These are phyloP conservation scores for Drosophila elegans DNA, from an alignment of 1,140 invertebrate genomes.

Conservation along the genomic window DNA sequence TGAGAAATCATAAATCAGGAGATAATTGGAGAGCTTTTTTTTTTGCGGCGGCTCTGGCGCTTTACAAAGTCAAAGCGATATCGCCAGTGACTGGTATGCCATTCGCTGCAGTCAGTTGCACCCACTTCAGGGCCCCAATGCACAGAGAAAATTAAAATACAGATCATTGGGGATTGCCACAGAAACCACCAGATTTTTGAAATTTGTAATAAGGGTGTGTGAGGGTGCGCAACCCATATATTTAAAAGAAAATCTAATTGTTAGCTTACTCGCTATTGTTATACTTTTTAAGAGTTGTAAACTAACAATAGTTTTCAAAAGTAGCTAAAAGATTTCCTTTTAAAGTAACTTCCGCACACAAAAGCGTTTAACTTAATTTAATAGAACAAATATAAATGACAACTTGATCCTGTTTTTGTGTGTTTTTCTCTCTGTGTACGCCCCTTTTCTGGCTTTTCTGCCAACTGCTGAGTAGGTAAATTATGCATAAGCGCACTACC, in stretches of 20 bases:
- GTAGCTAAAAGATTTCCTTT: too few species aligned
- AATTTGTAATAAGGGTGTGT: too few species aligned
- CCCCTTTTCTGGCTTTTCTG: constrained; percentile 45
- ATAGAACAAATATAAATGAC: neutral
- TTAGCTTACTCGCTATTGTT: too few species aligned
- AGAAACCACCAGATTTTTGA: too few species aligned
- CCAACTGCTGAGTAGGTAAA: constrained; percentile 75
- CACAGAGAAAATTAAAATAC: constrained; percentile 3
- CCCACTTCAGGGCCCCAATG: neutral
- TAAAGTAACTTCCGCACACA: too few species aligned
- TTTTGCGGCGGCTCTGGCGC: constrained; percentile 16
- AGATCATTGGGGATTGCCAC: too few species aligned
- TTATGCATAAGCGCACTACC: constrained; percentile 82
- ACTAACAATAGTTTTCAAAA: too few species aligned
- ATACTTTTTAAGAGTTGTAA: too few species aligned
- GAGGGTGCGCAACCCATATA: too few species aligned
- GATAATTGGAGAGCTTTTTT: constrained; percentile 46
- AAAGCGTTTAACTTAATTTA: too few species aligned
- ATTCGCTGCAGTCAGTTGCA: constrained; percentile 36
- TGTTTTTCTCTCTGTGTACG: constrained; percentile 19
- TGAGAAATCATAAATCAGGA: constrained; percentile 61
- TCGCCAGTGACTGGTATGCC: constrained; percentile 13
- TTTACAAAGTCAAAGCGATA: constrained; percentile 55
- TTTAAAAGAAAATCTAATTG: too few species aligned
- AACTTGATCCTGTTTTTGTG: neutral